A percentile compares a stretch with the other conserved stretches of the same genome.
phyloP scores from a whole-genome alignment of 2,113 vertebrate species.

The Gadus chalcogrammus region DNA sequence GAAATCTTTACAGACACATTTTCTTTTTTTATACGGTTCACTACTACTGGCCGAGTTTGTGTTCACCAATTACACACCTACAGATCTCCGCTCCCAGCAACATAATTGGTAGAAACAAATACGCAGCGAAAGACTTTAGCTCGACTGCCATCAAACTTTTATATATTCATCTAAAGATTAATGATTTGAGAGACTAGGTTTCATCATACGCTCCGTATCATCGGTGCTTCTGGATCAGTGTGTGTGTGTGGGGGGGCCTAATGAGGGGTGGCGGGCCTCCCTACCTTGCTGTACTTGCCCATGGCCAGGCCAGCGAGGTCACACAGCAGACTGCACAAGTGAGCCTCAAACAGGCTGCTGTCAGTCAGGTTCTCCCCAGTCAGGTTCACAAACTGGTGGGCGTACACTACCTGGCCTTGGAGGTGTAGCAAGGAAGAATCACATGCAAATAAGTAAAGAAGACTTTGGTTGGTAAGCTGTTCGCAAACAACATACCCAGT shows the following conservation, averaged over 20 bases:
- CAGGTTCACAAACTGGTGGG: constrained; percentile 86
- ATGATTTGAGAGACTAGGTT: background rate
- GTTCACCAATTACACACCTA: no score
- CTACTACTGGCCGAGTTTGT: no score
- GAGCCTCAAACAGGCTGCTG: constrained; percentile 87
- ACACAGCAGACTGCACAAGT: constrained; percentile 83
- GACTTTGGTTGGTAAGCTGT: background rate
- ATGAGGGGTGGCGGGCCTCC: constrained; percentile 27
- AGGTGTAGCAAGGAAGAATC: background rate
- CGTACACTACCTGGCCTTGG: constrained; percentile 89
- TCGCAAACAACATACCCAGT: background rate
- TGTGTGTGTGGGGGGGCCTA: no score
- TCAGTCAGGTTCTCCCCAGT: constrained; percentile 89
- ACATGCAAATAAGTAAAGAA: background rate
- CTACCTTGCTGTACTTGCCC: constrained; percentile 88
- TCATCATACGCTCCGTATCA: no score
- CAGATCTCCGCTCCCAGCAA: no score
- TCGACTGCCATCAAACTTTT: no score
- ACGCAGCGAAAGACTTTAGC: no score
- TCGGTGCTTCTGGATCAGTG: no score
- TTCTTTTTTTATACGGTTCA: no score
- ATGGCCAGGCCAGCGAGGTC: constrained; percentile 85
- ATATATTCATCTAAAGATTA: background rate
- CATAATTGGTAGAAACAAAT: no score
- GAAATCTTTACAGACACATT: no score